Evolutionary conservation across 2,113 vertebrate genomes (phyloP).

Genomic region (Orthonyx spaldingii): DNA sequence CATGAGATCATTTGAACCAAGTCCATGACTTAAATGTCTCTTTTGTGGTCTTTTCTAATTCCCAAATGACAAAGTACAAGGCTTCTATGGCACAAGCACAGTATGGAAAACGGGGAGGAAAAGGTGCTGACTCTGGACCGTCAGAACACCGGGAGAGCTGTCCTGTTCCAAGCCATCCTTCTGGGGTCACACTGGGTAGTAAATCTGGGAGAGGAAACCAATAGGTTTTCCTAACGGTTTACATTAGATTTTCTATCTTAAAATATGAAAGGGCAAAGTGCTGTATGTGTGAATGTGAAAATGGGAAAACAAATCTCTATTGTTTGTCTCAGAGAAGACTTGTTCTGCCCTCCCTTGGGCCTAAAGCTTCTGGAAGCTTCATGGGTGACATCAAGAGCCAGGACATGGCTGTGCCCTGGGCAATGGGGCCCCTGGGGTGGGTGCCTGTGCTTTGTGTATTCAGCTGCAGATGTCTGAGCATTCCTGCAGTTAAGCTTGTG

Average conservation of each 20-base stretch:
- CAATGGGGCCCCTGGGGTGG: fast-evolving
- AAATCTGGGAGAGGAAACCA: neutral
- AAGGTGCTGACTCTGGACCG: neutral
- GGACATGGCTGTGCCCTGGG: neutral
- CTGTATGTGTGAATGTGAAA: neutral
- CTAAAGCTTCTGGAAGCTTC: neutral
- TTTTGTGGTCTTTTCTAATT: neutral
- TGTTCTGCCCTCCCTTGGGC: neutral
- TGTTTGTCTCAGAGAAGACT: neutral
- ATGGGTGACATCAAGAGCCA: neutral
- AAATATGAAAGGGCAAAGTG: neutral
- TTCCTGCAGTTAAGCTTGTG: fast-evolving
- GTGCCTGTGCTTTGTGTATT: neutral
- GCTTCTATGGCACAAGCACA: neutral
- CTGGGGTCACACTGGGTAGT: neutral
- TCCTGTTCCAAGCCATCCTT: neutral
- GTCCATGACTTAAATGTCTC: neutral
- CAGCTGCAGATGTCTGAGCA: neutral
- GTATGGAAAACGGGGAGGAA: neutral
- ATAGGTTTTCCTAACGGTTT: neutral
- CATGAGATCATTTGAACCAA: constrained; percentile 49
- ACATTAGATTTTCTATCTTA: neutral
- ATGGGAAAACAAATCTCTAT: neutral
- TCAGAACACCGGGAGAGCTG: neutral
- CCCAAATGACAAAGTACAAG: neutral